Percentiles rank a stretch among this genome's conserved stretches.
phyloP scores from a whole-genome alignment of 2,888 invertebrate species.

The Diplazon laetatorius region DNA sequence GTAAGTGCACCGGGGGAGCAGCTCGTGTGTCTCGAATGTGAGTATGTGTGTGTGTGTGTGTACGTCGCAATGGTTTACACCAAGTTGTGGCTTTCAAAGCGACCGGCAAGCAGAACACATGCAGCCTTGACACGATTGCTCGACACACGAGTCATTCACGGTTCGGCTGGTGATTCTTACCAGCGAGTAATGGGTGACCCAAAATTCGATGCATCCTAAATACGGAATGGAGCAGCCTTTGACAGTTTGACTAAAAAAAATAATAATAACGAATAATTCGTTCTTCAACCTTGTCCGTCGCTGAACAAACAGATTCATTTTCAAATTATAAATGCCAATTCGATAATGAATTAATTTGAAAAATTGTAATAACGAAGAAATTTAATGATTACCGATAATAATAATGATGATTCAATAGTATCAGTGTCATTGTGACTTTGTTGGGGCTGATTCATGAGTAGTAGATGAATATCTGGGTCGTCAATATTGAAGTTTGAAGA shows the following conservation, averaged over 20 bases:
- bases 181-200: slow-evolving; percentile 20
- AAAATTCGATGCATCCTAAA: slow-evolving; percentile 5
- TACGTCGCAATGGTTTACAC: slow-evolving; percentile 7
- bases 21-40: neutral
- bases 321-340: no score
- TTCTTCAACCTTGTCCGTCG: neutral
- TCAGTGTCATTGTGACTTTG: no score
- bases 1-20: slow-evolving; percentile 2
- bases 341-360: no score
- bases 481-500: no score
- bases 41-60: neutral
- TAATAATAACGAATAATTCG: no score
- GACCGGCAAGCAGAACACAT: slow-evolving; percentile 40
- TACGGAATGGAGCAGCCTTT: slow-evolving; percentile 20
- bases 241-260: no score
- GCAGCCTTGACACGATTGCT: slow-evolving; percentile 67
- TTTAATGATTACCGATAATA: no score
- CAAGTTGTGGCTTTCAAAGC: slow-evolving; percentile 32
- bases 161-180: slow-evolving; percentile 29
- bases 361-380: no score
- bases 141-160: slow-evolving; percentile 50
- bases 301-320: no score
- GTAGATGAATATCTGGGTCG: no score
- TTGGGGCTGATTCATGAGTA: no score
- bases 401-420: no score